Percentiles rank a stretch among this genome's conserved stretches.
phyloP scores from a whole-genome alignment of 2,113 vertebrate species.

The Ctenomys sociabilis region DNA sequence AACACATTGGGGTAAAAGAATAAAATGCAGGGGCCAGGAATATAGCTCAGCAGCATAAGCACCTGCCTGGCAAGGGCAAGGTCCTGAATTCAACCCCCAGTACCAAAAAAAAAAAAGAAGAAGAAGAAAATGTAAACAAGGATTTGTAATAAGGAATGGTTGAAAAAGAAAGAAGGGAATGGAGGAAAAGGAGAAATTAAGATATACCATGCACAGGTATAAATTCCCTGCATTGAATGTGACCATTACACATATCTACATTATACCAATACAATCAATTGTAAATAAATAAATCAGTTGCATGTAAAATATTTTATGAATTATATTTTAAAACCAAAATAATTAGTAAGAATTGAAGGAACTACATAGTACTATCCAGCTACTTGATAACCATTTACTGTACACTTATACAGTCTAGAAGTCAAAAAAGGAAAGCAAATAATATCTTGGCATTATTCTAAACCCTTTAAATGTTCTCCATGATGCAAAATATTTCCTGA shows the following conservation, averaged over 20 bases:
- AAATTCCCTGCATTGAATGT: background rate
- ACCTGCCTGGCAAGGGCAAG: no score
- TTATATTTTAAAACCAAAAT: background rate
- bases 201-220: background rate
- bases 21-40: no score
- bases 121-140: background rate
- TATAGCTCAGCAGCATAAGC: no score
- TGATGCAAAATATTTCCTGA: background rate
- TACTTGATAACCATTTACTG: background rate
- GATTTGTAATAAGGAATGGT: background rate
- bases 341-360: background rate
- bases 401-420: background rate
- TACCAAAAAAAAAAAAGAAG: background rate
- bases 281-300: background rate
- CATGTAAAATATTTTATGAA: slow-evolving; percentile 12
- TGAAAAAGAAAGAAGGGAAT: background rate
- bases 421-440: background rate
- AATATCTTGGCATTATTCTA: background rate
- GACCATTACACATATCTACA: background rate
- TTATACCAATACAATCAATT: background rate
- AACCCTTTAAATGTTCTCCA: background rate
- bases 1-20: no score
- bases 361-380: background rate
- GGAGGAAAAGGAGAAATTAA: background rate
- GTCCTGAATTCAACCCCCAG: no score